Evolutionary conservation across 1,140 invertebrate genomes (phyloP).

Genomic region (Frieseomelitta varia): DNA sequence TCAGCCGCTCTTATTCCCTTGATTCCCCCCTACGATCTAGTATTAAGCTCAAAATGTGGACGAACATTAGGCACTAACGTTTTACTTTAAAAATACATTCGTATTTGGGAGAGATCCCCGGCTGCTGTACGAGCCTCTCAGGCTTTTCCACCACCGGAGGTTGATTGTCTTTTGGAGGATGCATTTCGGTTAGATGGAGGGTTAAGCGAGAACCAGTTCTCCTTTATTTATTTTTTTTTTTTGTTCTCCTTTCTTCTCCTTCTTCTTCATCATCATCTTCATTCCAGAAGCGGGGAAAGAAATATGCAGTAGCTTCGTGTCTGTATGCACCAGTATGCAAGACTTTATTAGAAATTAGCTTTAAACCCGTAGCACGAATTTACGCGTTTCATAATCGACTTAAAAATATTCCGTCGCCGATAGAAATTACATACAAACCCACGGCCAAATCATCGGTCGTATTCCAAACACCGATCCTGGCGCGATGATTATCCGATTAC

Average conservation of each 20-base stretch:
- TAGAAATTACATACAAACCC: not conserved
- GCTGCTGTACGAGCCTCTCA: conserved; percentile 49
- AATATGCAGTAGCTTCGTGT: not conserved
- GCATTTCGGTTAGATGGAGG: conserved; percentile 37
- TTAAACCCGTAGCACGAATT: too few relatives aligned
- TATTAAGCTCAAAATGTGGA: conserved; percentile 80
- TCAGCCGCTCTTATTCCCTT: conserved; percentile 66
- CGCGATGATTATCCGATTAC: conserved; percentile 3
- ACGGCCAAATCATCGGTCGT: not conserved
- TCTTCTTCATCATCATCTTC: too few relatives aligned
- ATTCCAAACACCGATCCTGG: not conserved
- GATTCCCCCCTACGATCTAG: conserved; percentile 65
- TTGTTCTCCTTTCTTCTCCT: not conserved
- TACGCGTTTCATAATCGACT: not conserved
- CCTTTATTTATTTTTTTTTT: not conserved
- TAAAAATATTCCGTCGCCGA: not conserved
- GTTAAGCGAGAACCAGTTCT: conserved; percentile 12
- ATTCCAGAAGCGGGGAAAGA: not conserved
- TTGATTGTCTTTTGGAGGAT: conserved; percentile 39
- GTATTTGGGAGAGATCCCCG: conserved; percentile 62
- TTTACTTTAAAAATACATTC: conserved; percentile 70
- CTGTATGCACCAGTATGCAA: too few relatives aligned
- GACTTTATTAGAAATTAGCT: not conserved
- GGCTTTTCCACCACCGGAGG: conserved; percentile 34
- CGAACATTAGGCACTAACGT: conserved; percentile 77